Evolutionary conservation across 2,113 vertebrate genomes (phyloP), one percentile per base, ranked within the genome.

Genomic region (Micromys minutus): DNA sequence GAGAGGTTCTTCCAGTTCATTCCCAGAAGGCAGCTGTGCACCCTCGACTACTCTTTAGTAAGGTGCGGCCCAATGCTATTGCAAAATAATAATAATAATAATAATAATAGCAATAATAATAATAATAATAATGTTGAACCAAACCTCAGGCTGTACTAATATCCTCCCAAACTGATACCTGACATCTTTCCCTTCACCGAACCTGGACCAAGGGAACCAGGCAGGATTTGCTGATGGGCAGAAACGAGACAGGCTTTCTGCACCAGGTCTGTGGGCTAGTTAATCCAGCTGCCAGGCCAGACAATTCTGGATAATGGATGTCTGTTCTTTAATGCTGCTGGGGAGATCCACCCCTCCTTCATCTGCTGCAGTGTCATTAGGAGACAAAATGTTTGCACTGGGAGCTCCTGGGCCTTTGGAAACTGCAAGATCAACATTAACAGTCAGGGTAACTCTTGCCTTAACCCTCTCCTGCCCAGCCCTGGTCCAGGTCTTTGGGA

Each of bases 321-420:
- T 87, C 83, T 79, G 89, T 67, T 92, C 77, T 79, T 95, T 92
- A 88, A 63, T 15, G 85, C 77, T 89, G 67, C 92, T 87, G 90
- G 83, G 69, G 89, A 97, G 93, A 85, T 42, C 24, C 45, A 69
- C 90, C 94, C 65, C 83, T 94, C 97, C 93, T 97, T 96, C 93
- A 96, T 97, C 95, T 91, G n/a, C 96, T 76, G 63, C 0, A 0
- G 87, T 84, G 93, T 94, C 96, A 86, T 98, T 97, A 97, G 96
- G 93, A 97, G 88, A 92, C 89, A 97, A 98, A 97, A 97, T 69
- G 29, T 97, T 98, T 98, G 96, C 61, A 97, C 84, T 2, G 0
- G 42, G 90, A 63, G 96, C 74, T 95, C 63, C 72, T 0, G 0
- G 39, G 94, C 71, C 93, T 97, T 96, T 74, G 86, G 79, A 96